A percentile compares a stretch with the other conserved stretches of the same genome.
Conservation (phyloP, 2,888 invertebrate genomes). For the Orthonychiurus folsomi region DNA sequence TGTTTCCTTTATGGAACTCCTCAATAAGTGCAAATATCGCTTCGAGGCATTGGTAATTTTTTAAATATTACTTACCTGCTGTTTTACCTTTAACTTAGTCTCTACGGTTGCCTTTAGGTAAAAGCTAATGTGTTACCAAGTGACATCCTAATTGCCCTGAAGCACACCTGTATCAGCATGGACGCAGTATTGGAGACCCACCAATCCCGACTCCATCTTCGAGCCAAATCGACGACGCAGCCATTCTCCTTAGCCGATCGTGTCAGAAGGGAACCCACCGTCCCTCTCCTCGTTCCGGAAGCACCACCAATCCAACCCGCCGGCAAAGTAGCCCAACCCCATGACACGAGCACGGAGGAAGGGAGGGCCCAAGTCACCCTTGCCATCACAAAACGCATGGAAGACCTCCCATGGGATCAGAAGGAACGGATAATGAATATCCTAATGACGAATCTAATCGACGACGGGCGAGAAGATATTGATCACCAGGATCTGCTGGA, state of each 20-base stretch:
- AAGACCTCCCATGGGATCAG: background rate
- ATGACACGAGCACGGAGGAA: background rate
- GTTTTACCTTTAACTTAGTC: no score
- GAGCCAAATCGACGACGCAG: no score
- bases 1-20: background rate
- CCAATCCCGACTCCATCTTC: no score
- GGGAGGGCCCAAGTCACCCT: background rate
- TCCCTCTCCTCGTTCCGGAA: no score
- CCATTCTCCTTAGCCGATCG: no score
- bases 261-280: no score
- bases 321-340: no score
- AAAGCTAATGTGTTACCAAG: background rate
- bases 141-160: background rate
- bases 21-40: background rate
- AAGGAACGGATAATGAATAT: background rate
- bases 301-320: no score
- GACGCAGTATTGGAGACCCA: no score
- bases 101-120: no score
- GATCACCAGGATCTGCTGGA: background rate
- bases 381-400: background rate
- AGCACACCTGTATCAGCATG: no score
- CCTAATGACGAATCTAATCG: background rate
- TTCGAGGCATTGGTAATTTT: background rate
- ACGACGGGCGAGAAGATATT: background rate
- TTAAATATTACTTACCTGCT: no score